Conservation (phyloP, 2,797 vertebrate genomes). For the Rhincodon typus region DNA sequence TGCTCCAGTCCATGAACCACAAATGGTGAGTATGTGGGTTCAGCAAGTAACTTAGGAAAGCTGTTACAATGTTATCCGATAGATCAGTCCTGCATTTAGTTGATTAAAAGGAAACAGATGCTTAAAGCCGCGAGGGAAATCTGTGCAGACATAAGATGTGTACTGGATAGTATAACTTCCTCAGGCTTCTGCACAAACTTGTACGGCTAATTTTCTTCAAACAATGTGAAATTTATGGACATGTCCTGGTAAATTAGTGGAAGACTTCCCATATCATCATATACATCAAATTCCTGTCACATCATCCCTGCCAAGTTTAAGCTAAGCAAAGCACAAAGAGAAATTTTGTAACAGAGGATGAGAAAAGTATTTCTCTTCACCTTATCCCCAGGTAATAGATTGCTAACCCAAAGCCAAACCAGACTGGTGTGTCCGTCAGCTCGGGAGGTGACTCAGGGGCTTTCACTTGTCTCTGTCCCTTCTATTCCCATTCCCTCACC, state of each 20-base stretch:
- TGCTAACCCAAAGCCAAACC: neutral
- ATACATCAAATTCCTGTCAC: neutral
- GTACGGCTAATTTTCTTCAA: neutral
- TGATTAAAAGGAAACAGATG: neutral
- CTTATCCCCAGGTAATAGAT: neutral
- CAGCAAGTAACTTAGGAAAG: too few species aligned
- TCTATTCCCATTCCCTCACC: neutral
- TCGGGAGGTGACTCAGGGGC: neutral
- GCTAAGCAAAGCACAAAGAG: neutral
- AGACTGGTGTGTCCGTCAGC: neutral
- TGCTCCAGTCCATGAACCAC: too few species aligned
- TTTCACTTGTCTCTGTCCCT: neutral
- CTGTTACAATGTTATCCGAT: neutral
- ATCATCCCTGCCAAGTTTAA: neutral
- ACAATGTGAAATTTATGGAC: neutral
- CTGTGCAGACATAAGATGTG: neutral
- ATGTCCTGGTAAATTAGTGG: neutral
- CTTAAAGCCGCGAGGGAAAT: neutral
- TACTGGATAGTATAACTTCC: neutral
- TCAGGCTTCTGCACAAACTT: neutral
- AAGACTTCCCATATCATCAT: neutral
- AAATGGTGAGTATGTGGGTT: too few species aligned
- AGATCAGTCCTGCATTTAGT: neutral
- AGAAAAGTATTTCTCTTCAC: neutral
- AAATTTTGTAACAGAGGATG: neutral